phyloP scores from a whole-genome alignment of 2,797 vertebrate species.

The Sebastes variabilis region DNA sequence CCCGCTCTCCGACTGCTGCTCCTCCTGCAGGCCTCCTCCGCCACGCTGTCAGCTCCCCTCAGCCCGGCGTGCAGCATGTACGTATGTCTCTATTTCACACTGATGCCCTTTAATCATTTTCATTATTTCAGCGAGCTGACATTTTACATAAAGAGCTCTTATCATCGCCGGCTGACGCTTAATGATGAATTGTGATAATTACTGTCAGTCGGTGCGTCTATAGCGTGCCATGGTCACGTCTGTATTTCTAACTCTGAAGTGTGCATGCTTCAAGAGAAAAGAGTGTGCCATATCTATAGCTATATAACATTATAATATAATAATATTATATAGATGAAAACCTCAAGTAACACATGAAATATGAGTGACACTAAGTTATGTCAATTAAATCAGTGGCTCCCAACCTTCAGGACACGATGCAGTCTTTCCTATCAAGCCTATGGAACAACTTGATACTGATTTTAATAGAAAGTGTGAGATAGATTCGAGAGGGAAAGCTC shows the following conservation, averaged over 20 bases:
- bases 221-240: slow-evolving; percentile 13
- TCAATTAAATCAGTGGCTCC: neutral
- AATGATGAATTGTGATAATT: slow-evolving; percentile 70
- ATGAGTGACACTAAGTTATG: neutral
- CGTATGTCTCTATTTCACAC: slow-evolving; percentile 57
- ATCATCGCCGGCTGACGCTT: slow-evolving; percentile 50
- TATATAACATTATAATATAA: neutral
- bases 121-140: slow-evolving; percentile 59
- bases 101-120: slow-evolving; percentile 66
- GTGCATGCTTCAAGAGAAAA: neutral
- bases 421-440: too few relatives aligned
- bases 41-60: slow-evolving; percentile 30
- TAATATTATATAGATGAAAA: neutral
- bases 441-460: too few relatives aligned
- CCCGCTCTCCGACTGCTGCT: neutral
- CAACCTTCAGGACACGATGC: neutral
- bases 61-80: slow-evolving; percentile 18
- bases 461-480: too few relatives aligned
- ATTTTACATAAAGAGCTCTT: slow-evolving; percentile 63
- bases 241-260: slow-evolving; percentile 14
- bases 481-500: too few relatives aligned
- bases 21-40: slow-evolving; percentile 10
- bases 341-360: neutral
- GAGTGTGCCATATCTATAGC: neutral
- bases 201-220: slow-evolving; percentile 53